Evolutionary conservation across 2,113 vertebrate species (phyloP).

Genomic region (Oriolus oriolus): DNA sequence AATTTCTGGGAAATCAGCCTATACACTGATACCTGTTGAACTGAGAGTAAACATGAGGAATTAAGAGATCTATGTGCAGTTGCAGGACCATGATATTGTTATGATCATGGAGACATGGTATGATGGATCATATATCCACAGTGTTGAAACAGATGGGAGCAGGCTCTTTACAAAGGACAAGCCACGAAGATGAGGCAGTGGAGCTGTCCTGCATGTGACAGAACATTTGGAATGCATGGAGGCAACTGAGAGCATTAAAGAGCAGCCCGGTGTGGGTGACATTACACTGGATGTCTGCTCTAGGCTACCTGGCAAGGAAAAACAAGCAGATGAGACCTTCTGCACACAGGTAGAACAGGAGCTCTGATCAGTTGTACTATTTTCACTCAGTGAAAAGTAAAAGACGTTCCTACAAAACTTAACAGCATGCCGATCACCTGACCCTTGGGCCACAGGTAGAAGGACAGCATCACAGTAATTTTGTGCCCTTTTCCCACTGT

Average conservation of each 20-base stretch:
- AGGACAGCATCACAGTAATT: neutral
- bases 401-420: neutral
- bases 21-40: neutral
- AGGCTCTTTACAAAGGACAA: neutral
- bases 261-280: neutral
- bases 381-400: neutral
- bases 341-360: neutral
- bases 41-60: neutral
- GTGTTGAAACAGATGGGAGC: neutral
- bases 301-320: neutral
- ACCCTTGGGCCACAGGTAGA: neutral
- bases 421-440: neutral
- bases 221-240: neutral
- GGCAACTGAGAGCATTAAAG: accelerated
- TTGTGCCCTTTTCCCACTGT: neutral
- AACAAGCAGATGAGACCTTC: neutral
- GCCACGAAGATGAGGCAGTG: neutral
- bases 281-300: neutral
- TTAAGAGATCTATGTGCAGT: neutral
- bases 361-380: neutral
- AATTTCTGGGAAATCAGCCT: neutral
- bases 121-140: neutral
- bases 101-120: neutral
- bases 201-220: neutral
- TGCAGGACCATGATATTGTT: neutral